Percentiles rank a stretch among this genome's conserved stretches.
Evolutionary conservation across 1,140 invertebrate species (phyloP).

Genomic region (Drosophila bocki): DNA sequence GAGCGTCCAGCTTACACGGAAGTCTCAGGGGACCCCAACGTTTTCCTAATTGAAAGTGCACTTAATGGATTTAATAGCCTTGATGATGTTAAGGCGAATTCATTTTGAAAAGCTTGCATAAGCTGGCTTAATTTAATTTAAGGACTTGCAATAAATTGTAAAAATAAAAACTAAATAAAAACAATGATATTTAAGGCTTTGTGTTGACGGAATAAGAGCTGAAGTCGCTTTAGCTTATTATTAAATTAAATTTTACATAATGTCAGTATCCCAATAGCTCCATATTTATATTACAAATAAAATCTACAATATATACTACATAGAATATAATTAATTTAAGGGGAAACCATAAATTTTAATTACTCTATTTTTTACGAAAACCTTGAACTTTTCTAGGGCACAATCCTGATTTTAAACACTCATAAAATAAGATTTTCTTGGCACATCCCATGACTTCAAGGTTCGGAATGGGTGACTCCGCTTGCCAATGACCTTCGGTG

Average conservation of each 20-base stretch:
- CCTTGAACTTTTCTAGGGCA: neutral
- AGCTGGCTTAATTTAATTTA: neutral
- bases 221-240: neutral
- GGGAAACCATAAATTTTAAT: neutral
- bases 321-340: neutral
- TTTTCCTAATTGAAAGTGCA: conserved; percentile 35
- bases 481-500: conserved; percentile 20
- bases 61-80: neutral
- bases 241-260: too few species aligned
- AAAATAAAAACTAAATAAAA: neutral
- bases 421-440: neutral
- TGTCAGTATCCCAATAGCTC: neutral
- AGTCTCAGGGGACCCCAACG: neutral
- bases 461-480: too few species aligned
- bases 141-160: neutral
- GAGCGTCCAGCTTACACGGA: conserved; percentile 2
- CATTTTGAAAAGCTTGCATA: neutral
- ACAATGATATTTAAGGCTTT: neutral
- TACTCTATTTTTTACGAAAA: neutral
- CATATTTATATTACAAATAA: neutral
- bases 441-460: conserved; percentile 8
- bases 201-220: neutral
- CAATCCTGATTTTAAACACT: conserved; percentile 2
- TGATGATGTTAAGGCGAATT: neutral
- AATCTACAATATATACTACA: too few species aligned